phyloP scores from a whole-genome alignment of 1,140 invertebrate species.

The Doryteuthis pealeii region DNA sequence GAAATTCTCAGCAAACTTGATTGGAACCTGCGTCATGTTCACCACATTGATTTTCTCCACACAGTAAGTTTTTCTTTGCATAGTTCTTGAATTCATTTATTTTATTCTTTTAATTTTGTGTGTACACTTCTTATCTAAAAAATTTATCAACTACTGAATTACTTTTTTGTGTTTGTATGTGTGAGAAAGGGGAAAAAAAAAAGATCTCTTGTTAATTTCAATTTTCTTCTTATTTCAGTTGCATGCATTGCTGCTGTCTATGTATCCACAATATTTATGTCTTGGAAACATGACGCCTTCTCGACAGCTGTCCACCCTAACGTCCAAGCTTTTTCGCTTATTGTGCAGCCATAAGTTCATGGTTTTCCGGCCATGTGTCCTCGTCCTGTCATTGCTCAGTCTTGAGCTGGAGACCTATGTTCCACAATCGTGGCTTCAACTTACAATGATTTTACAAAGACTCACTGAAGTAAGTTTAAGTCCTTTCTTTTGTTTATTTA shows the following conservation, averaged over 20 bases:
- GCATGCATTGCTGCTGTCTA: constrained; percentile 52
- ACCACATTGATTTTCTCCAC: constrained; percentile 58
- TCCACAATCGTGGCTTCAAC: constrained; percentile 47
- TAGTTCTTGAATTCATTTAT: no score
- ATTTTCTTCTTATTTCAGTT: constrained; percentile 46
- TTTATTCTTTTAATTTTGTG: no score
- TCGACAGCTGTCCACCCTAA: constrained; percentile 47
- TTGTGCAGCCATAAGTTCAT: constrained; percentile 41
- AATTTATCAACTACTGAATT: no score
- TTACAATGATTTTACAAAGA: constrained; percentile 47
- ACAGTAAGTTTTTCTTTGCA: constrained; percentile 45
- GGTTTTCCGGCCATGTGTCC: constrained; percentile 42
- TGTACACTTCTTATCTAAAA: no score
- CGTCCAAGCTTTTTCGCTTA: constrained; percentile 47
- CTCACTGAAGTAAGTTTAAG: constrained; percentile 45
- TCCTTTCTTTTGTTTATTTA: neutral
- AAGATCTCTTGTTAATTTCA: no score
- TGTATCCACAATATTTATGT: constrained; percentile 53
- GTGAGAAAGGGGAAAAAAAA: no score
- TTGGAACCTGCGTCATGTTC: constrained; percentile 53
- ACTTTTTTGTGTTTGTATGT: no score
- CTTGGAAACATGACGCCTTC: constrained; percentile 52
- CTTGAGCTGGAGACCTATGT: constrained; percentile 53
- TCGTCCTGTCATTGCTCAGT: constrained; percentile 52
- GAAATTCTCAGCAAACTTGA: constrained; percentile 56